Percentiles rank a stretch among this genome's conserved stretches.
Evolutionary conservation across 2,888 invertebrate species (phyloP).

Genomic region (Brenthis hecate): DNA sequence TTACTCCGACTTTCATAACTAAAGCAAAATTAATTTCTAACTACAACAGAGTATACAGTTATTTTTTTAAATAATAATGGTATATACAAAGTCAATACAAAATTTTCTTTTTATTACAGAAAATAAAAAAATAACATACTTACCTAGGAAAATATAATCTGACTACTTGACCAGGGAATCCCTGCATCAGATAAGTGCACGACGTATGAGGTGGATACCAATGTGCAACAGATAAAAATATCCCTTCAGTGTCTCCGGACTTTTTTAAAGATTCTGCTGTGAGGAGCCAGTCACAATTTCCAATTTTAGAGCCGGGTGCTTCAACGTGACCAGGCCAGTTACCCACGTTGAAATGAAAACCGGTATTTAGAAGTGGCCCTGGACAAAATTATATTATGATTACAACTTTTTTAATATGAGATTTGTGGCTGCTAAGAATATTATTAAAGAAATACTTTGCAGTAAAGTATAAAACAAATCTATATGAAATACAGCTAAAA

Average conservation of each 20-base stretch:
- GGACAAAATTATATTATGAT: slow-evolving; percentile 10
- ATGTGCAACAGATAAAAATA: slow-evolving; percentile 94
- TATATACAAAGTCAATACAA: background rate
- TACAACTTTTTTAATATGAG: no score
- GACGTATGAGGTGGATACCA: slow-evolving; percentile 97
- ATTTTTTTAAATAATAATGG: no score
- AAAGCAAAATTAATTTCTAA: no score
- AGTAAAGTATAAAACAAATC: no score
- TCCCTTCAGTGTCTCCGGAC: slow-evolving; percentile 92
- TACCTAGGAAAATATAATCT: slow-evolving; percentile 94
- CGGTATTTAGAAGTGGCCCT: slow-evolving; percentile 94
- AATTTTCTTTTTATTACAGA: background rate
- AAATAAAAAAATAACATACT: slow-evolving; percentile 34
- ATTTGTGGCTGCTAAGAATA: no score
- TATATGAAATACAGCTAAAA: no score
- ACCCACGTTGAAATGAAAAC: slow-evolving; percentile 97
- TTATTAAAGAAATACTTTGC: no score
- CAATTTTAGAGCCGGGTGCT: slow-evolving; percentile 92
- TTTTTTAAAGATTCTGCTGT: slow-evolving; percentile 90
- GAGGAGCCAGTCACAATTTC: slow-evolving; percentile 94
- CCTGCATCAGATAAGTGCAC: slow-evolving; percentile 94
- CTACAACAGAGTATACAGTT: no score
- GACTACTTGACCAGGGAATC: slow-evolving; percentile 92
- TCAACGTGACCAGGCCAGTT: slow-evolving; percentile 97
- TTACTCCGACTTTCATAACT: no score